Percentiles rank a stretch among this genome's conserved stretches.
phyloP scores from a whole-genome alignment of 2,888 invertebrate genomes.

The Spialia ferax region DNA sequence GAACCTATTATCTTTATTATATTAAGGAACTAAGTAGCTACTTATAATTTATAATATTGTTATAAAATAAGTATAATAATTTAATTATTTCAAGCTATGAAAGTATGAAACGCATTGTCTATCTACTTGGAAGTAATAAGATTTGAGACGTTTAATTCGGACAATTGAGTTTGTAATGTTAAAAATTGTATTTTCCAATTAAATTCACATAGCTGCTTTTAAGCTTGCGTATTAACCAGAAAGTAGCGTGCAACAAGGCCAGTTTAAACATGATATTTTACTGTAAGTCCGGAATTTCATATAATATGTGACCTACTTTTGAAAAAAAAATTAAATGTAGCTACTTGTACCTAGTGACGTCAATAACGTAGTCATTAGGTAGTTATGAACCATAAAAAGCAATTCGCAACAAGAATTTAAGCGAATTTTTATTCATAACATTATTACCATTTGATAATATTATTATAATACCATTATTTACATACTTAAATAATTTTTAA shows the following conservation, averaged over 20 bases:
- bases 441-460: background rate
- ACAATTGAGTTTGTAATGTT: background rate
- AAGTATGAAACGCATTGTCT: background rate
- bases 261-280: slow-evolving; percentile 60
- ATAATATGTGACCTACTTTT: slow-evolving; percentile 79
- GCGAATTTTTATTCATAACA: background rate
- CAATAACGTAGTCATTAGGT: slow-evolving; percentile 52
- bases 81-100: background rate
- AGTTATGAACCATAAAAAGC: background rate
- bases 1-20: no score
- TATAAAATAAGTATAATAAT: no score
- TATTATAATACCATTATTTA: background rate
- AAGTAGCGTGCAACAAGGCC: slow-evolving; percentile 69
- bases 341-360: no score
- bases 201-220: background rate
- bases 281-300: slow-evolving; percentile 66
- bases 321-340: slow-evolving; percentile 61
- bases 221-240: slow-evolving; percentile 22
- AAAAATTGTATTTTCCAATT: background rate
- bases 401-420: background rate
- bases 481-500: no score
- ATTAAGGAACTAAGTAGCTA: no score
- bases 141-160: background rate
- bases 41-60: no score
- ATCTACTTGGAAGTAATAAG: no score